Percentiles rank a stretch among this genome's conserved stretches.
These are phyloP conservation scores for Amblyjoppa proteus DNA, from an alignment of 2,888 invertebrate genomes.

Conservation along the genomic window DNA sequence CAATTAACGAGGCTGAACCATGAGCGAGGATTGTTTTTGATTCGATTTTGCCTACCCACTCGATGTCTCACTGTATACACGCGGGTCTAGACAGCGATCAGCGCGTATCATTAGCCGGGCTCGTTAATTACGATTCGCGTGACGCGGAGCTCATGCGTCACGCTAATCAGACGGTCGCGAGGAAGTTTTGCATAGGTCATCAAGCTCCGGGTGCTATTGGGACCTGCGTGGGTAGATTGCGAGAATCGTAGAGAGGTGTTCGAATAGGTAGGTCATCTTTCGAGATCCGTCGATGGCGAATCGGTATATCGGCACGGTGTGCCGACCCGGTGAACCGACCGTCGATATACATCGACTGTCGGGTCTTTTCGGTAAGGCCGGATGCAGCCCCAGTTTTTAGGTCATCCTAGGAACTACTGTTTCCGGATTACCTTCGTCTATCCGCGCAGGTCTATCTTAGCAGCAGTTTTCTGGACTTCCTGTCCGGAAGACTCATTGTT, in stretches of 20 bases:
- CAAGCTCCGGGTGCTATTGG: background rate
- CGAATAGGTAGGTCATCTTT: background rate
- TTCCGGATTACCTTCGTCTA: background rate
- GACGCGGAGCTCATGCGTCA: background rate
- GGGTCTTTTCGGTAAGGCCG: too few relatives aligned
- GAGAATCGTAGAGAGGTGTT: background rate
- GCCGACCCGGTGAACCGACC: too few relatives aligned
- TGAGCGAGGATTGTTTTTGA: background rate
- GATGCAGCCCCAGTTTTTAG: background rate
- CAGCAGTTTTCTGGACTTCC: background rate
- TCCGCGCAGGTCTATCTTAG: background rate
- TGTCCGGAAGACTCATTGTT: background rate
- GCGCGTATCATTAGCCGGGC: conserved; percentile 18
- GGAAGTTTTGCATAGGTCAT: conserved; percentile 5
- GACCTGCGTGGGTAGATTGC: background rate
- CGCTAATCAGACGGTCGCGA: conserved; percentile 16
- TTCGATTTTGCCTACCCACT: background rate
- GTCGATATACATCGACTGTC: too few relatives aligned
- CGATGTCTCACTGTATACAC: background rate
- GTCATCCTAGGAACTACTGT: background rate
- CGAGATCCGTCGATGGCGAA: background rate
- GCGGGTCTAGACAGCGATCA: background rate
- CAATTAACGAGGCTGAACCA: background rate
- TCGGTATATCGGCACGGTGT: too few relatives aligned
- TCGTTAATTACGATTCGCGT: conserved; percentile 51